A percentile compares a stretch with the other conserved stretches of the same genome.
These are phyloP conservation scores for Phyllotreta striolata DNA, from an alignment of 2,888 invertebrate genomes.

Conservation along the genomic window DNA sequence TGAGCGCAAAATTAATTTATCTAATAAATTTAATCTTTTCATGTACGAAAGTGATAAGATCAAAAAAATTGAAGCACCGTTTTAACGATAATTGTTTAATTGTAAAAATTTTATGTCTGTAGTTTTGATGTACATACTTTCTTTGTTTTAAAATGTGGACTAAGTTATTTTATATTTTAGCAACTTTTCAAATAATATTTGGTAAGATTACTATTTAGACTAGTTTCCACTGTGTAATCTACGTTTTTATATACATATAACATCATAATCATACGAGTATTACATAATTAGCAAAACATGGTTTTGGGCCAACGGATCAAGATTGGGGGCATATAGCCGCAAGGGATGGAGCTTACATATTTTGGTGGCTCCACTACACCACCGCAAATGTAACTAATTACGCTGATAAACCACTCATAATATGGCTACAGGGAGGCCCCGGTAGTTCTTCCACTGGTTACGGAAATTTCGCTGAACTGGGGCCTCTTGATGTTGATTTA, in stretches of 20 bases:
- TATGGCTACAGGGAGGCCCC: slow-evolving; percentile 78
- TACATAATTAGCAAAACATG: slow-evolving; percentile 13
- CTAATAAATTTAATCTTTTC: too few relatives aligned
- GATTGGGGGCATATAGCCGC: slow-evolving; percentile 69
- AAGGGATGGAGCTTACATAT: slow-evolving; percentile 66
- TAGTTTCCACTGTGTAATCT: too few relatives aligned
- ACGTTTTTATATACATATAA: too few relatives aligned
- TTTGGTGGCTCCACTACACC: slow-evolving; percentile 79
- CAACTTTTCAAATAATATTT: slow-evolving; percentile 1
- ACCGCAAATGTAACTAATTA: slow-evolving; percentile 66
- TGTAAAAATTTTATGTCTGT: too few relatives aligned
- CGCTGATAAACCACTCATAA: slow-evolving; percentile 76
- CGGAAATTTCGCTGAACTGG: slow-evolving; percentile 75
- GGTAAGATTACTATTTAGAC: background rate
- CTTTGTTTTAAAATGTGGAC: background rate
- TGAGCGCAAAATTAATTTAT: too few relatives aligned
- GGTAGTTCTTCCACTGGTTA: slow-evolving; percentile 65
- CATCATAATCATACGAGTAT: too few relatives aligned
- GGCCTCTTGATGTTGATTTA: slow-evolving; percentile 52
- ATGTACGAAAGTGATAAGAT: too few relatives aligned
- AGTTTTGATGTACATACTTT: background rate
- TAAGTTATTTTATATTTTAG: background rate
- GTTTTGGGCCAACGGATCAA: slow-evolving; percentile 52
- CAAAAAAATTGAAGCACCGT: too few relatives aligned
- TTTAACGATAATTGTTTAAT: too few relatives aligned